Base-by-base conservation (phyloP, 2,888 invertebrate genomes). In the Formica aserva region DNA sequence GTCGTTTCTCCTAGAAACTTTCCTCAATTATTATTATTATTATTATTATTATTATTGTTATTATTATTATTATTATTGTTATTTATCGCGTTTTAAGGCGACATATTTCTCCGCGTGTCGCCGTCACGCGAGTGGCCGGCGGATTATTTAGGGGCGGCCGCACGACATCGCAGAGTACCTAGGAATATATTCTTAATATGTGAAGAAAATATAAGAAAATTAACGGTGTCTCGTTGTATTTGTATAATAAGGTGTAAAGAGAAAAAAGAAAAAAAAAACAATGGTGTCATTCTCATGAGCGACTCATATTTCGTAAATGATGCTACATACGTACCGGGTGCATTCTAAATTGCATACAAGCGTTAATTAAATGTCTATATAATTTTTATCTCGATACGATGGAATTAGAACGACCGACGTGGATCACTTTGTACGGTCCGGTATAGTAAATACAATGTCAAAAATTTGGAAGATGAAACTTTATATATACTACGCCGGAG, bases 171-270 rank as follows among this genome's bases (percentile, higher is more conserved):
- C 91, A 91, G 92, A 92, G 90, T 93, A 93, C 91, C 91, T 92
- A 93, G 92, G 88, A 87, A 91, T 92, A 92, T 93, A 93, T 93
- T 93, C 92, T 92, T 93, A 93, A 92, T 93, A 92, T 93, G 91
- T 92, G 91, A 93, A 91, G 65, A 85, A 88, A 83, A 88, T 83
- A 83, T 88, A 88, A 87, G 85, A 87, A 83, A 91, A 90, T 91
- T 80, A 80, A 92, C 91, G 89, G 90, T 93, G 92, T 93, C 91
- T 93, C 92, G 92, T 92, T 94, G 92, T 94, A 93, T 92, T 92
- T 93, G 92, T 93, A 94, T 92, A 89, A 93, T 92, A 93, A 87
- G 89, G 89, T 83, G 84, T 91, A 92, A 88, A 67, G 52, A 52
- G 72, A 72, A 65, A 45, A 35, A 71, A 8, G 9, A 38, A 66